These are phyloP conservation scores for Aythya baeri DNA, from an alignment of 2,113 vertebrate species.

Conservation along the genomic window DNA sequence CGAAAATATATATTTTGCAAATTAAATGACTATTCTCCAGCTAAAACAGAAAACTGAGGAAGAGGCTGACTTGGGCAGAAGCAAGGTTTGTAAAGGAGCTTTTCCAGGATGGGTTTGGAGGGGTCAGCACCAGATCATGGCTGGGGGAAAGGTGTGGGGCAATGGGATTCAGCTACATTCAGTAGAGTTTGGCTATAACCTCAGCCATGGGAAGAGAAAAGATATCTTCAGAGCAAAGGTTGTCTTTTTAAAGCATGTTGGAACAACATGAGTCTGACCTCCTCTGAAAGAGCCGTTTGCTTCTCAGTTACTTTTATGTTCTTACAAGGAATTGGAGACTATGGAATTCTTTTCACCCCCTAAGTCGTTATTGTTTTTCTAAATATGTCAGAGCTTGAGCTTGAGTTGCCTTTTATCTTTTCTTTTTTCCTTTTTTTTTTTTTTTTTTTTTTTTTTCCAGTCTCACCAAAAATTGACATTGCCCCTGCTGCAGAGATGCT, in stretches of 20 bases:
- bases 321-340: not conserved
- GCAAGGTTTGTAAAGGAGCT: not conserved
- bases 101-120: not conserved
- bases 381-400: slow-evolving; percentile 13
- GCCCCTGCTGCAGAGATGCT: not conserved
- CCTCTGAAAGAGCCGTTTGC: not conserved
- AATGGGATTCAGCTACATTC: slow-evolving; percentile 14
- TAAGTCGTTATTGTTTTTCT: slow-evolving; percentile 24
- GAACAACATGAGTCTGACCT: not conserved
- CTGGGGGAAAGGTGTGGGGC: not conserved
- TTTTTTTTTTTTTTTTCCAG: not conserved
- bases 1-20: not conserved
- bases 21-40: not conserved
- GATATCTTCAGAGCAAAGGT: slow-evolving; percentile 8
- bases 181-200: slow-evolving; percentile 11
- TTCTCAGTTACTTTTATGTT: not conserved
- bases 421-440: not conserved
- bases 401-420: accelerated
- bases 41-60: not conserved
- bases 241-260: not conserved
- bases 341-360: not conserved
- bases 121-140: not conserved
- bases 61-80: not conserved
- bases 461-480: not conserved
- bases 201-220: slow-evolving; percentile 6